Base-by-base conservation (phyloP, 2,113 vertebrate genomes). In the Oncorhynchus gorbuscha region DNA sequence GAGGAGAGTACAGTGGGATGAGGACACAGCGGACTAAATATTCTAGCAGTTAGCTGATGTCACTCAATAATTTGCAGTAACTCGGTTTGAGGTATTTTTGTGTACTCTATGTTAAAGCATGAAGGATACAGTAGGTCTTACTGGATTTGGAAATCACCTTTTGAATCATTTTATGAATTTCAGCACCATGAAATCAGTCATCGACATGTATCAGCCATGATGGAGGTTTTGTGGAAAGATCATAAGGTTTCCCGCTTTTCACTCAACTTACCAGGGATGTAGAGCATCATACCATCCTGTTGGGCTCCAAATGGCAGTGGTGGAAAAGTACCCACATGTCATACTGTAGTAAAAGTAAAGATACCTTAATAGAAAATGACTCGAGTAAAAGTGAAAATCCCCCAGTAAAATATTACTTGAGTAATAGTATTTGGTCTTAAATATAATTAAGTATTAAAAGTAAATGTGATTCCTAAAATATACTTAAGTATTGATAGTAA, bases 61-160 rank as follows among this genome's bases (percentile, higher is more conserved):
- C 55, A 58, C 18, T 16, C 55, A 66, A 14, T 66, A 26, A 49
- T 24, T 22, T 81, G 69, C 55, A 78, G 72, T 39, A 49, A 18
- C 24, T 70, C 9, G 2, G 39, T 45, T 45, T 66, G 71, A 26
- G 30, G 22, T 65, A 62, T 72, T 59, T 32, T 3, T 66, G 11
- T 45, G 2, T 55, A 66, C 64, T 66, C 22, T 35, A 58, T 39
- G 30, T 69, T 18, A 12, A 39, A 69, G n/a, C 6, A 69, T 68
- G 70, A 64, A 51, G 48, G 55, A 58, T 16, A 58, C 13, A 20
- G 12, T 58, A 58, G 5, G 51, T 58, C 16, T 58, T 58, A 18
- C 18, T 18, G 35, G 35, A 39, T 39, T 8, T 39, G 18, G 51
- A 18, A 58, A 58, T 58, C 18, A 58, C 18, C 18, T 18, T 16